Base-by-base conservation (phyloP, 2,797 vertebrate species). In the Cirrhinus molitorella region DNA sequence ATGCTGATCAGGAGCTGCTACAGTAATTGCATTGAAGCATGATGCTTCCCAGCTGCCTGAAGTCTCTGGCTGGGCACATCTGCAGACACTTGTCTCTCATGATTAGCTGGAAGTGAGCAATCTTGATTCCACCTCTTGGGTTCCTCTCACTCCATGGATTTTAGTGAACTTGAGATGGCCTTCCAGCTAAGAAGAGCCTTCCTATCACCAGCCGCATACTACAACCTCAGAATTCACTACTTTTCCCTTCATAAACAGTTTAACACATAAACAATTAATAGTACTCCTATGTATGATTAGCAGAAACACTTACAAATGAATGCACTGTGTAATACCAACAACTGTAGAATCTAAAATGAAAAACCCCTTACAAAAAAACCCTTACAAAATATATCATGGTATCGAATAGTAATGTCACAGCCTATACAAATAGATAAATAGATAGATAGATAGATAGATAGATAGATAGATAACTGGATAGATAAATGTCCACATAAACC, bases 51-150 rank as follows among this genome's bases (percentile, higher is more conserved):
- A 28, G 37, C 43, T 37, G 59, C 19, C 53, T 59, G 8, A 34
- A 51, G 28, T 23, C 21, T 61, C 59, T 66, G 43, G 28, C 5
- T 17, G 59, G 8, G 40, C 76, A 51, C 76, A 66, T 79, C 76
- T 79, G 76, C 45, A 66, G 28, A 79, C 76, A 37, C 61, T 79
- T 79, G 13, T 67, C 61, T 66, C 28, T 79, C 28, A 53, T 66
- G 28, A 79, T 79, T 37, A 66, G 45, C 43, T 51, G 61, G 45
- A 67, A 79, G 61, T 51, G 28, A 67, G 28, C 45, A 37, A 19
- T 11, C 59, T 79, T 79, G 76, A 66, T 79, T 79, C 12, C 21
- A 51, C 45, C 13, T 65, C 23, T 25, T 34, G 59, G 21, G 59
- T 31, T 43, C 9, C 28, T 34, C 73, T 61, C 37, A 45, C 55